Evolutionary conservation across 2,888 invertebrate species (phyloP).

Genomic region (Deroplatys truncata): DNA sequence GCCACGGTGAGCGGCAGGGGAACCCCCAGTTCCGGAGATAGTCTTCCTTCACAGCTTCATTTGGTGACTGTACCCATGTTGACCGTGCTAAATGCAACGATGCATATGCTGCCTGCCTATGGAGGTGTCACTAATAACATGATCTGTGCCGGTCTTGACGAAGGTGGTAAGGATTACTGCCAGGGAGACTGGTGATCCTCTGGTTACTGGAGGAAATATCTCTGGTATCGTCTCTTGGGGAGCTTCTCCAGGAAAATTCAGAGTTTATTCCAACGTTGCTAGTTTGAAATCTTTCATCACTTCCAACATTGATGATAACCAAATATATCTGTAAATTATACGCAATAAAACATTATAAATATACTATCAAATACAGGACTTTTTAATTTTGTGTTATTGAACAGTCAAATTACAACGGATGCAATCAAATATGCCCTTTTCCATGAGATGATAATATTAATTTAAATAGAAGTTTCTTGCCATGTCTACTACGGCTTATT

Average conservation of each 20-base stretch:
- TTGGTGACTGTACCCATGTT: constrained; percentile 39
- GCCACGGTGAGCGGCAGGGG: neutral
- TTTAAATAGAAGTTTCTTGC: no score
- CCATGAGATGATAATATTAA: no score
- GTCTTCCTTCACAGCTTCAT: constrained; percentile 31
- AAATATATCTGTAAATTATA: no score
- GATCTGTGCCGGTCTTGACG: constrained; percentile 50
- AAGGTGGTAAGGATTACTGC: constrained; percentile 51
- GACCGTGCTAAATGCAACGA: constrained; percentile 36
- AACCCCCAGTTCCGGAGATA: constrained; percentile 5
- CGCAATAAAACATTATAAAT: no score
- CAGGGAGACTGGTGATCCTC: constrained; percentile 38
- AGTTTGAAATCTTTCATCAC: neutral
- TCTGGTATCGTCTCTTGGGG: constrained; percentile 12
- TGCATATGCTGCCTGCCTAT: constrained; percentile 40
- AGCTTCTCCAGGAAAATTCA: neutral
- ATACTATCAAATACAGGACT: no score
- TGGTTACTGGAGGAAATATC: neutral
- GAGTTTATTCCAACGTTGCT: neutral
- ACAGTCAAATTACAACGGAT: no score
- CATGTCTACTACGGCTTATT: no score
- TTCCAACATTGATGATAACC: constrained; percentile 30
- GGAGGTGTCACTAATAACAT: constrained; percentile 42
- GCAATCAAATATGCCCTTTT: no score
- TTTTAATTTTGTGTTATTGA: no score